Evolutionary conservation across 2,797 vertebrate species (phyloP).

Genomic region (Halcyon smyrnensis): DNA sequence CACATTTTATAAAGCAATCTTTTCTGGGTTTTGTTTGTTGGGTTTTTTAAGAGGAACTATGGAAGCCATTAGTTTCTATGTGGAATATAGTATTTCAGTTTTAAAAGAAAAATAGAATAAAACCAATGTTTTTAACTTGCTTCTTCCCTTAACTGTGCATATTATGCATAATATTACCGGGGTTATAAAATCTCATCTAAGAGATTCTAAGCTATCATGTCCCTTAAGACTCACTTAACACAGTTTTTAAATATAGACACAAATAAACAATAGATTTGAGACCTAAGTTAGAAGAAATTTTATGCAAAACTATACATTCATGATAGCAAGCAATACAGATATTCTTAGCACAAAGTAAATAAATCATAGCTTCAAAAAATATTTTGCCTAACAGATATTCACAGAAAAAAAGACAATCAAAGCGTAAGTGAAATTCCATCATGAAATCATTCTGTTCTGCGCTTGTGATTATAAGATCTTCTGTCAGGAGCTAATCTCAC

Average conservation of each 20-base stretch:
- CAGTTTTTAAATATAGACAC: background rate
- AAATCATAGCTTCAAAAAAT: background rate
- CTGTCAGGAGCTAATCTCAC: conserved; percentile 59
- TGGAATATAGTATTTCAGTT: background rate
- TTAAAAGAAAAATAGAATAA: background rate
- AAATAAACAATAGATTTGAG: background rate
- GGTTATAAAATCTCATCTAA: background rate
- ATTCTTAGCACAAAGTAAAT: background rate
- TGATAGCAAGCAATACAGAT: background rate
- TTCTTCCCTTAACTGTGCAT: background rate
- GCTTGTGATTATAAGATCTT: conserved; percentile 40
- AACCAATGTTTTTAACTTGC: background rate
- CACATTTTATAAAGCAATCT: background rate
- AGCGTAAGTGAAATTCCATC: conserved; percentile 38
- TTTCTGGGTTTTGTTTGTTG: background rate
- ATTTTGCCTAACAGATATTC: background rate
- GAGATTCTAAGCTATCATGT: background rate
- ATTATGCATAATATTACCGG: background rate
- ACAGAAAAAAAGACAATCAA: background rate
- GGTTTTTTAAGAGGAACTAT: background rate
- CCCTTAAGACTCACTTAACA: background rate
- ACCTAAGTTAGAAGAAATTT: background rate
- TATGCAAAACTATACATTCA: background rate
- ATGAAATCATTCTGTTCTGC: background rate
- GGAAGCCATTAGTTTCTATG: background rate